Percentiles rank a stretch among this genome's conserved stretches.
These are phyloP conservation scores for Uropsilus gracilis DNA, from an alignment of 2,113 vertebrate species.

Conservation along the genomic window DNA sequence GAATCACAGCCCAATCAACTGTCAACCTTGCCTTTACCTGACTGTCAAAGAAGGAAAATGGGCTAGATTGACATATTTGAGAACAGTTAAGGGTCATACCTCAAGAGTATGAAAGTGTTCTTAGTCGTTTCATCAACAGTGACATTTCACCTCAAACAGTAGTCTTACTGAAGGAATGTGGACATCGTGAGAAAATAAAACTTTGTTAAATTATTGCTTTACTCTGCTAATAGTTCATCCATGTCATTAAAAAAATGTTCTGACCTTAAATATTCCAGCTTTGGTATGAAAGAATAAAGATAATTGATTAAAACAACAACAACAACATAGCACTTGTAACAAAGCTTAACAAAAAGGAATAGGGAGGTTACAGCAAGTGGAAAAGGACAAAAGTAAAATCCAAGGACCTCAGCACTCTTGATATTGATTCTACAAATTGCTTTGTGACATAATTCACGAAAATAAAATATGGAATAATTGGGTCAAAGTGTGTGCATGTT, in stretches of 20 bases:
- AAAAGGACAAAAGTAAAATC: neutral
- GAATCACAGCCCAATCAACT: neutral
- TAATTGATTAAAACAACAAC: neutral
- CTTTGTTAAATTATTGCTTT: neutral
- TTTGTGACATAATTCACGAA: neutral
- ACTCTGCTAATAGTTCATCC: neutral
- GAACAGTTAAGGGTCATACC: neutral
- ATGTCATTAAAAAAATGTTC: neutral
- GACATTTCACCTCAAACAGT: neutral
- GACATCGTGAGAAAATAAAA: neutral
- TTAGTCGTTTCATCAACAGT: neutral
- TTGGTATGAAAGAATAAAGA: neutral
- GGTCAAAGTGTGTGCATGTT: neutral
- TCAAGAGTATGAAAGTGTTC: neutral
- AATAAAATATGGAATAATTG: constrained; percentile 27
- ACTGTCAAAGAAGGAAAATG: neutral
- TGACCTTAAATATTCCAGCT: neutral
- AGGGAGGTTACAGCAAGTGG: neutral
- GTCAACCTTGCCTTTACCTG: neutral
- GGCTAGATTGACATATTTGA: neutral
- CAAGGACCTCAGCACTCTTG: neutral
- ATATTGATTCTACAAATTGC: neutral
- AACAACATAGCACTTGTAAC: neutral
- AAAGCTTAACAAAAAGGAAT: neutral
- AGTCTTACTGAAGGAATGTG: neutral